A percentile compares a stretch with the other conserved stretches of the same genome.
These are phyloP conservation scores for Coreoperca whiteheadi DNA, from an alignment of 2,113 vertebrate genomes.

Conservation along the genomic window DNA sequence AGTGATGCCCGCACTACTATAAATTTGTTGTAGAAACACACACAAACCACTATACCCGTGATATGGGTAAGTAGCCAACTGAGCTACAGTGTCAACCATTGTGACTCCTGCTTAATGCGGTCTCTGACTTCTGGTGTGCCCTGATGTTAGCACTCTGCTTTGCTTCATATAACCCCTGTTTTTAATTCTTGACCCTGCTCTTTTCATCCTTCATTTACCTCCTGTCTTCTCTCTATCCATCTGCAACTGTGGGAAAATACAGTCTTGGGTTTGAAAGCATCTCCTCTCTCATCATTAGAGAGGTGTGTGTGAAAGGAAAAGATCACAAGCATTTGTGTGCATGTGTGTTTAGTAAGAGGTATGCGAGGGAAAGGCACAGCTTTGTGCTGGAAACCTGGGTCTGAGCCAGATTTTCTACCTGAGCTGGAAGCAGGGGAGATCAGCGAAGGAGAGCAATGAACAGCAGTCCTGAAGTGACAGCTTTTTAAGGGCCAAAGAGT, in stretches of 20 bases:
- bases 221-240: constrained; percentile 5
- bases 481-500: constrained; percentile 72
- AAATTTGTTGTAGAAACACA: constrained; percentile 7
- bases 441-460: constrained; percentile 55
- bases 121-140: constrained; percentile 30
- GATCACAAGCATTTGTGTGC: constrained; percentile 59
- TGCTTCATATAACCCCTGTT: constrained; percentile 39
- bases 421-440: constrained; percentile 61
- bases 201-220: constrained; percentile 40
- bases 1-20: constrained; percentile 77
- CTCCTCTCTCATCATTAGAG: constrained; percentile 76
- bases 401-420: constrained; percentile 76
- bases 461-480: constrained; percentile 69
- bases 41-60: background rate
- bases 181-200: constrained; percentile 38
- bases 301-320: constrained; percentile 69
- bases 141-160: constrained; percentile 34
- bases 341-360: constrained; percentile 46
- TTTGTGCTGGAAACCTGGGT: constrained; percentile 67
- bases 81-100: constrained; percentile 7
- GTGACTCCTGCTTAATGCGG: constrained; percentile 9
- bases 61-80: constrained; percentile 11
- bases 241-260: constrained; percentile 70
- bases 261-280: constrained; percentile 61
- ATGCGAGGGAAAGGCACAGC: constrained; percentile 46